Conservation (phyloP, 2,113 vertebrate genomes). For the Nibea coibor region DNA sequence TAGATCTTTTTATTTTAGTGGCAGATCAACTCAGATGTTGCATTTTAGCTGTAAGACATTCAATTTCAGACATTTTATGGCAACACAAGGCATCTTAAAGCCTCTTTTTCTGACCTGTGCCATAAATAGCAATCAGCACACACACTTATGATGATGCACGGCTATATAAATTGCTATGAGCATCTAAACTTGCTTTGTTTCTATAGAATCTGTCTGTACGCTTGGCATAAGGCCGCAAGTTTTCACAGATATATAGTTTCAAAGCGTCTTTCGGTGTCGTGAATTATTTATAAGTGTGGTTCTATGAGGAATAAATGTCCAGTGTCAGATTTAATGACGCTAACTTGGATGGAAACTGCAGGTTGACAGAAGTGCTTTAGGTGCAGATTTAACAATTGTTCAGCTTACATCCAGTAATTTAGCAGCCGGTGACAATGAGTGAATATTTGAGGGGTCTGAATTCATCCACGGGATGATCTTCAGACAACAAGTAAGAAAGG, state of each 20-base stretch:
- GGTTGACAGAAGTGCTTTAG: background rate
- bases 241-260: constrained; percentile 38
- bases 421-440: background rate
- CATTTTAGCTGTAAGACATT: background rate
- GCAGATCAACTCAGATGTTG: background rate
- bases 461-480: background rate
- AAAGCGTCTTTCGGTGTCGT: constrained; percentile 24
- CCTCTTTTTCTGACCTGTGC: background rate
- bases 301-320: constrained; percentile 38
- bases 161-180: background rate
- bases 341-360: constrained; percentile 25
- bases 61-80: background rate
- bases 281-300: constrained; percentile 41
- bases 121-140: background rate
- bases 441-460: too few relatives aligned
- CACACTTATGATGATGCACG: background rate
- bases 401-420: background rate
- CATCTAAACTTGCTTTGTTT: background rate
- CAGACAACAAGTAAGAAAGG: background rate
- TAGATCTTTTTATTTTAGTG: background rate
- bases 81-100: background rate
- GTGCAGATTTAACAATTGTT: background rate
- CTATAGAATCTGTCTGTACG: background rate
- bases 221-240: constrained; percentile 2
- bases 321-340: constrained; percentile 33